Evolutionary conservation across 2,113 vertebrate genomes (phyloP), one percentile per base, ranked within the genome.

Genomic region (Sylvietta virens): DNA sequence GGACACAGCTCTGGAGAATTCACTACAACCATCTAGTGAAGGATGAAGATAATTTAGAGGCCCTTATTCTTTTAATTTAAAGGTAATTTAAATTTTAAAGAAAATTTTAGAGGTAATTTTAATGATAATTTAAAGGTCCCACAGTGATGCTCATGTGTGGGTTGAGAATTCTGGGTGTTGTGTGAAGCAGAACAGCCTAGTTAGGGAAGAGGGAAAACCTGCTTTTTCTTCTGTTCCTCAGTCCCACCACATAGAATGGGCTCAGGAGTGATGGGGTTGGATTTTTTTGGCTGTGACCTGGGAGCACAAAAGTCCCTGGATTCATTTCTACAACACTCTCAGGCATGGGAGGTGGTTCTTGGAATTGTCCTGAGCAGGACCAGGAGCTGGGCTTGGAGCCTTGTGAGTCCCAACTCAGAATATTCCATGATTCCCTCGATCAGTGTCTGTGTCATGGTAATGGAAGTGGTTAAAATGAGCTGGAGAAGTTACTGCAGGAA

Each of bases 141-240:
- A 3, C 1, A 31, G 35, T 0, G 7, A 28, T 17, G 22, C 12
- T 40, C 23, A 0, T 0, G 23, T 18, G 22, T 17, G 13, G 30
- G 3, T 10, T 39, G 23, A 50, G 40, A 80, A 3, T 3, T 51
- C 1, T 10, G 8, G 20, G 11, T 9, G 10, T 4, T 30, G 24
- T 17, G 50, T 1, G 1, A 37, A 50, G 35, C 51, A 21, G 47
- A 37, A 11, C 4, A 6, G 21, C 6, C 16, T 18, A 5, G 37
- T 18, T 24, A 19, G 50, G 21, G 28, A 22, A 42, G 40, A 35
- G 7, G 17, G 11, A 60, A 15, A 14, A 53, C 3, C 24, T 23
- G 7, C 14, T 54, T 50, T 19, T 28, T 26, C 22, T 24, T 51
- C n/a, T 67, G 18, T n/a, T 67, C 28, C 40, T 51, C 24, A 6